Evolutionary conservation across 1,140 invertebrate genomes (phyloP).

Genomic region (Lasioglossum baleicum): DNA sequence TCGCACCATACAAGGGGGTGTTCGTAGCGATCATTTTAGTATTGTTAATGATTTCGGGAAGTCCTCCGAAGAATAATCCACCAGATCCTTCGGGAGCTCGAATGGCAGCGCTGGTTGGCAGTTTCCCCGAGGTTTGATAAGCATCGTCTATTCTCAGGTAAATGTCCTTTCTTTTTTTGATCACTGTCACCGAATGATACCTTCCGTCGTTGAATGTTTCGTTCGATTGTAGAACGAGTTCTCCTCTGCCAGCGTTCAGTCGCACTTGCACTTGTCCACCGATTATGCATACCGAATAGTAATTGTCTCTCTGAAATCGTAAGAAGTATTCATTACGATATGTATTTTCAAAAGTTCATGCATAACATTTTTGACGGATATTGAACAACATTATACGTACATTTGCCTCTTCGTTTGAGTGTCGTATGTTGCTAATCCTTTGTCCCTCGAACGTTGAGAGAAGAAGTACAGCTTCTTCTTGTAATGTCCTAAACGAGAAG

Average conservation of each 20-base stretch:
- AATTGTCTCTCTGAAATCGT: slow-evolving; percentile 79
- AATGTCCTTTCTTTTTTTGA: slow-evolving; percentile 80
- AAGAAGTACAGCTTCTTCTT: slow-evolving; percentile 86
- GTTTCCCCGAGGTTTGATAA: slow-evolving; percentile 78
- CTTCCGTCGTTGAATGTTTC: slow-evolving; percentile 84
- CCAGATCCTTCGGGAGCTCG: slow-evolving; percentile 78
- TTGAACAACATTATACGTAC: slow-evolving; percentile 49
- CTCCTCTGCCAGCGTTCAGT: slow-evolving; percentile 86
- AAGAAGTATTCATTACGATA: slow-evolving; percentile 30
- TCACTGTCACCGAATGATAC: slow-evolving; percentile 82
- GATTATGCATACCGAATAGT: slow-evolving; percentile 85
- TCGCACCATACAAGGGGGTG: slow-evolving; percentile 84
- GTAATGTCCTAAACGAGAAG: slow-evolving; percentile 88
- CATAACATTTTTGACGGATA: too few species aligned
- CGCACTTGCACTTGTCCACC: slow-evolving; percentile 84
- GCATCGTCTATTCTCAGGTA: slow-evolving; percentile 85
- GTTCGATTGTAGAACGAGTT: slow-evolving; percentile 83
- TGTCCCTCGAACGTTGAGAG: slow-evolving; percentile 85
- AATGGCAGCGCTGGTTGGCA: slow-evolving; percentile 79
- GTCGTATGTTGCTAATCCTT: slow-evolving; percentile 64
- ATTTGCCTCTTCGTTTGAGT: slow-evolving; percentile 60
- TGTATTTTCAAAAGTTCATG: too few species aligned
- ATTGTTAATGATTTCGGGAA: slow-evolving; percentile 80
- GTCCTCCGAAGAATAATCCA: slow-evolving; percentile 84
- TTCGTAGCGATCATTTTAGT: slow-evolving; percentile 81